Conservation (phyloP, 2,888 invertebrate species). For the Lottia scabra region DNA sequence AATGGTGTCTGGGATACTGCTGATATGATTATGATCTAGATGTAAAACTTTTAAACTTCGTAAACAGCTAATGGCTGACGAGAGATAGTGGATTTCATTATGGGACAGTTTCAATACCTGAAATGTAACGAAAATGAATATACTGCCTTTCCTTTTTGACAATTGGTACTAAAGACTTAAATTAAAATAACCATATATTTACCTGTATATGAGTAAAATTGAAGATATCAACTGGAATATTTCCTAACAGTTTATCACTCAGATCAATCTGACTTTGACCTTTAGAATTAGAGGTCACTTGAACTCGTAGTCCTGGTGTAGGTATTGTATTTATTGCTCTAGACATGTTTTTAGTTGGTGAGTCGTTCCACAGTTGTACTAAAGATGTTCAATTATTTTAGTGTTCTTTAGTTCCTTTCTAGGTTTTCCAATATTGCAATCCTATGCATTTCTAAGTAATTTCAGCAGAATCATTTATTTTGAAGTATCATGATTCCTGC, state of each 20-base stretch:
- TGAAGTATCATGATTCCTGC: too few species aligned
- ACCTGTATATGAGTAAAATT: constrained; percentile 2
- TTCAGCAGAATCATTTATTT: too few species aligned
- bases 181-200: too few species aligned
- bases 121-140: constrained; percentile 37
- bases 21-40: constrained; percentile 52
- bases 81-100: constrained; percentile 57
- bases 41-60: constrained; percentile 53
- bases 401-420: too few species aligned
- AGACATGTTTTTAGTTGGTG: too few species aligned
- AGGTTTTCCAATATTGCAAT: too few species aligned
- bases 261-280: constrained; percentile 40
- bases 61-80: constrained; percentile 52
- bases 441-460: too few species aligned
- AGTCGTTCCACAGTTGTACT: too few species aligned
- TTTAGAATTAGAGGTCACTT: constrained; percentile 38
- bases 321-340: too few species aligned
- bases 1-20: constrained; percentile 58
- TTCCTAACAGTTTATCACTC: constrained; percentile 38
- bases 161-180: too few species aligned
- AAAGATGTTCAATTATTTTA: too few species aligned
- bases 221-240: constrained; percentile 38
- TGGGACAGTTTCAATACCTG: constrained; percentile 57
- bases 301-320: constrained; percentile 27
- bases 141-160: too few species aligned